Base-by-base conservation (phyloP, 2,888 invertebrate species). In the Lordiphosa andalusiaca region DNA sequence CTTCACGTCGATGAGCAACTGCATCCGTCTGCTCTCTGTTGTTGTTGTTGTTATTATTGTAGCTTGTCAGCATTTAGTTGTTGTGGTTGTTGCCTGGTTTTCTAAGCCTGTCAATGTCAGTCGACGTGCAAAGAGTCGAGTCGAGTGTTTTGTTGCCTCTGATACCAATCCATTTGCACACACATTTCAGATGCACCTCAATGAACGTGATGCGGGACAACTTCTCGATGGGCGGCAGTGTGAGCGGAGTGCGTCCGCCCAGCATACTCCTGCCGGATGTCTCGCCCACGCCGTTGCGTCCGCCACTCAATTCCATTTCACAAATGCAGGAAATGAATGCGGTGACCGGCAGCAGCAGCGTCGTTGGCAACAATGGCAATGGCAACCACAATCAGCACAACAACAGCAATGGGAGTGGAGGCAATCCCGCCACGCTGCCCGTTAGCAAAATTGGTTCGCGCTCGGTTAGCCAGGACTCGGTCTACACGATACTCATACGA, bases 401-500 rank as follows among this genome's bases (percentile, higher is more conserved):
- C n/a, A 21, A 19, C 10, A 40, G 23, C 50, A 37, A 38, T 35
- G 13, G 33, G 13, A 44, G 36, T 21, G 6, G 40, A 7, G 52
- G 52, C 41, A 67, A 44, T 52, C 23, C 47, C 48, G 60, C 33
- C 40, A 52, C 21, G 67, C 88, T 94, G 59, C 93, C 93, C 16
- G 87, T 80, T 9, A 92, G 92, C 72, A 92, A 93, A 78, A 86
- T 88, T 30, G 80, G 78, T 68, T 91, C 92, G 42, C 91, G 92
- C 65, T 92, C 93, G 12, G 92, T 92, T 7, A 93, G 94, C 50
- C 93, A 93, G 71, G 94, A 94, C 83, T 93, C 93, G 36, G 96
- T 97, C 40, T 98, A 98, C 91, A 98, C 98, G 58, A 98, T 98
- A 85, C 91, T 98, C 67, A 98, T 98, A 83, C 92, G 95, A 81